A percentile compares a stretch with the other conserved stretches of the same genome.
These are phyloP conservation scores for Amiota minor DNA, from an alignment of 2,888 invertebrate genomes.

Conservation along the genomic window DNA sequence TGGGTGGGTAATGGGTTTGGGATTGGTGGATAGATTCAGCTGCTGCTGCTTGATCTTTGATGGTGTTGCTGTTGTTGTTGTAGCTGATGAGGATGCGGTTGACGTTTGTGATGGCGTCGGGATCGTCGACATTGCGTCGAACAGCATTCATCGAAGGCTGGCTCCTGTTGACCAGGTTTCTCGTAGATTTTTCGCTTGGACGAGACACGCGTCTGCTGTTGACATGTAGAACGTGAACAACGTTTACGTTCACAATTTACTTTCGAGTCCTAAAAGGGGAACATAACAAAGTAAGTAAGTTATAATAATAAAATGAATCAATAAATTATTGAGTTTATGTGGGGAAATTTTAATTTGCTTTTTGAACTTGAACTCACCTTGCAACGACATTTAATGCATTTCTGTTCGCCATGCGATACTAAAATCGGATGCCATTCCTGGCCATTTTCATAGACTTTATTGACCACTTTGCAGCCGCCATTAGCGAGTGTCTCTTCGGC, in stretches of 20 bases:
- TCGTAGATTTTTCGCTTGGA: slow-evolving; percentile 74
- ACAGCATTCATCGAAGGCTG: slow-evolving; percentile 75
- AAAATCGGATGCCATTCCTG: slow-evolving; percentile 92
- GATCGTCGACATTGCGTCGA: slow-evolving; percentile 71
- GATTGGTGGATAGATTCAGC: slow-evolving; percentile 31
- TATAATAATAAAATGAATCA: background rate
- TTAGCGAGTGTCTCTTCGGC: slow-evolving; percentile 82
- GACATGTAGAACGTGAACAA: slow-evolving; percentile 70
- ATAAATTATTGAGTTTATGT: slow-evolving; percentile 19
- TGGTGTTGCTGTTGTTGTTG: slow-evolving; percentile 40
- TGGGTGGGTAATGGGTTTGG: slow-evolving; percentile 8
- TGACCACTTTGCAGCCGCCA: slow-evolving; percentile 88
- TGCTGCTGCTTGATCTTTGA: slow-evolving; percentile 40
- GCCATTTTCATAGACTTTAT: slow-evolving; percentile 77
- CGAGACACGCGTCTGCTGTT: slow-evolving; percentile 64
- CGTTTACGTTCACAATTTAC: slow-evolving; percentile 86
- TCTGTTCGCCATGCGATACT: slow-evolving; percentile 88
- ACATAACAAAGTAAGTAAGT: slow-evolving; percentile 25
- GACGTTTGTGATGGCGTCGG: slow-evolving; percentile 71
- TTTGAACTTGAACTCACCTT: slow-evolving; percentile 79
- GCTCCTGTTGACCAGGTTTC: slow-evolving; percentile 82
- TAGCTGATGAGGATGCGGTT: slow-evolving; percentile 57
- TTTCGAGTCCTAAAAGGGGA: slow-evolving; percentile 81
- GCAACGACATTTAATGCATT: slow-evolving; percentile 93
- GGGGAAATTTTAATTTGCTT: background rate